Conservation (phyloP, 2,888 invertebrate species). For the Baccha elongata region DNA sequence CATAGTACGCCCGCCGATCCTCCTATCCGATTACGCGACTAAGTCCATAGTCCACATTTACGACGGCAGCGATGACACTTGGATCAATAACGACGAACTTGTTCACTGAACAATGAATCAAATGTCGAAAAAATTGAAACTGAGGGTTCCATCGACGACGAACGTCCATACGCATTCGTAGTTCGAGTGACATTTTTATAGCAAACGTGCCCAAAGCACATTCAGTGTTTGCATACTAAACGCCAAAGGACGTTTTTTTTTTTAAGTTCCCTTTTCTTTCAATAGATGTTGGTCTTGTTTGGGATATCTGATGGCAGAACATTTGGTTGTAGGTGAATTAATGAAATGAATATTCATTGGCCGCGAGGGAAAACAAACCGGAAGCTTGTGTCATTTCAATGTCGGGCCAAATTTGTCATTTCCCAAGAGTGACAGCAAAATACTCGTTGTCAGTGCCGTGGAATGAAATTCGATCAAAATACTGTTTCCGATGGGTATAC, state of each 20-base stretch:
- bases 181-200: conserved; percentile 57
- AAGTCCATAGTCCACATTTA: conserved; percentile 19
- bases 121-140: conserved; percentile 20
- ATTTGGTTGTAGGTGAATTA: conserved; percentile 54
- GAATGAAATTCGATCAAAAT: conserved; percentile 61
- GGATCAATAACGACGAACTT: conserved; percentile 53
- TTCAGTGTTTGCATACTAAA: conserved; percentile 55
- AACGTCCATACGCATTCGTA: conserved; percentile 8
- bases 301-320: conserved; percentile 7
- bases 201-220: conserved; percentile 57
- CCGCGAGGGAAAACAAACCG: conserved; percentile 45
- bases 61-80: conserved; percentile 17
- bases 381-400: conserved; percentile 68
- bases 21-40: conserved; percentile 53
- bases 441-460: not conserved
- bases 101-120: conserved; percentile 51
- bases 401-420: conserved; percentile 58
- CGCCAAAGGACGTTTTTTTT: conserved; percentile 31
- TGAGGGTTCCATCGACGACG: conserved; percentile 1
- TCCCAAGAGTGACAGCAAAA: conserved; percentile 3
- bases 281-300: conserved; percentile 3
- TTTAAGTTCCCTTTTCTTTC: conserved; percentile 10
- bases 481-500: conserved; percentile 5
- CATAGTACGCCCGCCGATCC: conserved; percentile 17
- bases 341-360: conserved; percentile 70